These are phyloP conservation scores for Desoria tigrina DNA, from an alignment of 2,888 invertebrate species.

Conservation along the genomic window DNA sequence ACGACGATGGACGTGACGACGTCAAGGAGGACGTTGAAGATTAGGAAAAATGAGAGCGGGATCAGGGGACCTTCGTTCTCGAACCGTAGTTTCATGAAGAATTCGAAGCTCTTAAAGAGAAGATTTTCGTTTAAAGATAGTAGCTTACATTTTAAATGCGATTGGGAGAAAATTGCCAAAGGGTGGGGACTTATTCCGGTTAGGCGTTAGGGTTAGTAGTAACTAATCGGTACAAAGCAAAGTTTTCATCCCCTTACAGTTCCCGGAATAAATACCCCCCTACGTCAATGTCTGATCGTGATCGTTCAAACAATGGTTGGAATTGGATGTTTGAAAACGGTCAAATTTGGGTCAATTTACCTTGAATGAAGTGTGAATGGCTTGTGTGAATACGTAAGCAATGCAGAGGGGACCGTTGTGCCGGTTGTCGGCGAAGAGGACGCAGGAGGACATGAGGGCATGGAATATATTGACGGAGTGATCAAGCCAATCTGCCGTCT, in stretches of 20 bases:
- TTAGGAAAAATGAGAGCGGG: background rate
- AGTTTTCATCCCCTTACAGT: no score
- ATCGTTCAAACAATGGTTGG: no score
- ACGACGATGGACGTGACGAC: conserved; percentile 10
- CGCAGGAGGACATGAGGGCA: conserved; percentile 14
- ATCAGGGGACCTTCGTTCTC: background rate
- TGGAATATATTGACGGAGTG: conserved; percentile 12
- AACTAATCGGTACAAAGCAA: no score
- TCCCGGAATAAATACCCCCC: no score
- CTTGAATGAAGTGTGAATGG: conserved; percentile 5
- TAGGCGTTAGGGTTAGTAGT: no score
- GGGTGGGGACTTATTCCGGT: no score
- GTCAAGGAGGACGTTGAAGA: background rate
- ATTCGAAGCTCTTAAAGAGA: conserved; percentile 12
- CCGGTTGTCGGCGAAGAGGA: conserved; percentile 8
- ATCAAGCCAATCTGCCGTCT: background rate
- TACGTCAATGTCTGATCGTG: no score
- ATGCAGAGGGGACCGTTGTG: conserved; percentile 6
- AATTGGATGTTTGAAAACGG: no score
- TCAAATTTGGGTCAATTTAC: no score
- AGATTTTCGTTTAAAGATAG: background rate
- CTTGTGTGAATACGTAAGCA: conserved; percentile 8
- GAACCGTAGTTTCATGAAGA: conserved; percentile 12
- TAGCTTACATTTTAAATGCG: background rate
- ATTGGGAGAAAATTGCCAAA: background rate